Percentiles rank a stretch among this genome's conserved stretches.
phyloP scores from a whole-genome alignment of 2,113 vertebrate genomes.

The Thomomys bottae region DNA sequence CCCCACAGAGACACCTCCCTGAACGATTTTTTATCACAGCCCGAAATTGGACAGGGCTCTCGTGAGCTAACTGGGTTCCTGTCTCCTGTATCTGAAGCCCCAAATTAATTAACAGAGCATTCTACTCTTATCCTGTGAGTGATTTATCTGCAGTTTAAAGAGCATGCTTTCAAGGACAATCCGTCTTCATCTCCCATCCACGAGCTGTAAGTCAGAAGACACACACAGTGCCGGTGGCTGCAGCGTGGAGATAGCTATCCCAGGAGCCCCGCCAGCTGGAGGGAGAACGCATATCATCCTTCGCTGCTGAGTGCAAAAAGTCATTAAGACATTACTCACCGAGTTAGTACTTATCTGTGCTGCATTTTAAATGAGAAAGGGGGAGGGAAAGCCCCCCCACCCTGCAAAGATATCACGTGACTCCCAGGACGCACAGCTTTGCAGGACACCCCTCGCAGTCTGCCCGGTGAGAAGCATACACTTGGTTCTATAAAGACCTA shows the following conservation, averaged over 20 bases:
- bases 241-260: constrained; percentile 11
- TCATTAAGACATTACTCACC: constrained; percentile 73
- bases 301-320: constrained; percentile 65
- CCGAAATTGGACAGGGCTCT: constrained; percentile 41
- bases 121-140: constrained; percentile 65
- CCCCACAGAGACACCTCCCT: constrained; percentile 44
- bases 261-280: constrained; percentile 61
- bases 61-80: constrained; percentile 48
- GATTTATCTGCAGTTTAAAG: constrained; percentile 72
- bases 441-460: not conserved
- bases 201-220: constrained; percentile 52
- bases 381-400: not conserved
- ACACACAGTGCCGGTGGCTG: constrained; percentile 64
- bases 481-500: constrained; percentile 38
- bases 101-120: constrained; percentile 52
- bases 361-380: constrained; percentile 25
- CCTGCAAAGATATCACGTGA: not conserved
- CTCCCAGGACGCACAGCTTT: constrained; percentile 33
- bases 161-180: constrained; percentile 59
- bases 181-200: constrained; percentile 51
- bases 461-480: constrained; percentile 41
- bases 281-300: constrained; percentile 58
- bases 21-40: constrained; percentile 64
- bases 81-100: constrained; percentile 60
- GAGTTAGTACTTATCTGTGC: constrained; percentile 68